These are phyloP conservation scores for Upupa epops DNA, from an alignment of 2,113 vertebrate genomes.

Conservation along the genomic window DNA sequence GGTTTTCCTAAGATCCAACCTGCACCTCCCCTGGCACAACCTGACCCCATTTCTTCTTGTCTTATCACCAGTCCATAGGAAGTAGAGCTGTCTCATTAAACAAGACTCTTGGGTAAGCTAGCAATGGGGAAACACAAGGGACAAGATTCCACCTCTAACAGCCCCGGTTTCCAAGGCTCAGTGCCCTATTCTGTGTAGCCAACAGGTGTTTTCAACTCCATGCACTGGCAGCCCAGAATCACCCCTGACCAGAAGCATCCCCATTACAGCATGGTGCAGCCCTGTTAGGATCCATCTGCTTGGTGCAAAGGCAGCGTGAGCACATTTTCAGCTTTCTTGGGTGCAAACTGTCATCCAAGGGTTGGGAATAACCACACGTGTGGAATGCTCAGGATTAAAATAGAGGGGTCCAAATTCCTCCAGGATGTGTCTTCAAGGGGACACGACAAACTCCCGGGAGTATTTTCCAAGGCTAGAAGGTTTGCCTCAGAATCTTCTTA, in stretches of 20 bases:
- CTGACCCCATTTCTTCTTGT: too few relatives aligned
- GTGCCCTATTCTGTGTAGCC: background rate
- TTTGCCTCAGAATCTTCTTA: background rate
- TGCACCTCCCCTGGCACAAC: too few relatives aligned
- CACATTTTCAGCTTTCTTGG: background rate
- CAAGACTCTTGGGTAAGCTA: background rate
- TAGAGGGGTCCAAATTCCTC: background rate
- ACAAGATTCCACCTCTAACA: background rate
- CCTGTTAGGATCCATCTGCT: background rate
- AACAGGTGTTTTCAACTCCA: background rate
- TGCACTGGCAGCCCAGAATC: background rate
- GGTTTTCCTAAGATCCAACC: too few relatives aligned
- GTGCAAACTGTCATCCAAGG: background rate
- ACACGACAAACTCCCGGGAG: background rate
- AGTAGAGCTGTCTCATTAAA: background rate
- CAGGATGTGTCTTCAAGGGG: background rate
- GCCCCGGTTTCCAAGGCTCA: background rate
- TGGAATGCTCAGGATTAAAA: background rate
- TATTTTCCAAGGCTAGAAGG: background rate
- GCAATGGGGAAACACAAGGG: background rate
- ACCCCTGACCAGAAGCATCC: background rate
- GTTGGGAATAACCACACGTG: background rate
- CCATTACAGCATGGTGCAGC: background rate
- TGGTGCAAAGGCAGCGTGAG: background rate
- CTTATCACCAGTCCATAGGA: too few relatives aligned